Evolutionary conservation across 2,888 invertebrate species (phyloP), one percentile per base, ranked within the genome.

Genomic region (Idaea straminata): DNA sequence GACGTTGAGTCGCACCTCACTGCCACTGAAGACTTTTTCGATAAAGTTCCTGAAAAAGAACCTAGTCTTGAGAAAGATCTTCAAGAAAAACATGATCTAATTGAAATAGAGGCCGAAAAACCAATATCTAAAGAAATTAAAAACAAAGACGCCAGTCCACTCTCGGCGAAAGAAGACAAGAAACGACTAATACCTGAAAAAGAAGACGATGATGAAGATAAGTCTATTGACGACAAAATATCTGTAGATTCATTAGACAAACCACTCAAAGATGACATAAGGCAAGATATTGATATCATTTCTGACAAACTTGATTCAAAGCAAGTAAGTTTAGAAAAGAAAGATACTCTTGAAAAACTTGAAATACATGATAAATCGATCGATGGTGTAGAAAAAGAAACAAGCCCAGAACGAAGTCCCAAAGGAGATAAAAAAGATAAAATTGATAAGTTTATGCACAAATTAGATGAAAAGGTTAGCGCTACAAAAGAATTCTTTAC

Each of bases 291-390:
- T 69, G 71, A 75, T 79, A 74, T 75, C 68, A 66, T 80, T 85
- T 85, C 86, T 85, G 80, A 81, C 84, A 81, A 80, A 89, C 88
- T 89, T 89, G 89, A 88, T 86, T 69, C 76, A 72, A 86, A 76
- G 86, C 88, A 89, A 89, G 88, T 88, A 80, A 74, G 84, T 86
- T 78, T 79, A 84, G 88, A 89, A 83, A 47, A 47, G 7, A 86
- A 81, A 75, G 78, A 83, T 81, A 76, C 76, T 68, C 65, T 69
- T 59, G 57, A 65, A 34, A 64, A 67, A 16, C 61, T 67, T 67
- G 69, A 76, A 65, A 62, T 62, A 5, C 57, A 59, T 35, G n/a
- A 60, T 64, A 67, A 63, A 62, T 66, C 64, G 60, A 76, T 78
- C 77, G 82, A 83, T 82, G 81, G 81, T 76, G 74, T 69, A 57